These are phyloP conservation scores for Tenebrosternarchus preto DNA, from an alignment of 2,113 vertebrate species.

Conservation along the genomic window DNA sequence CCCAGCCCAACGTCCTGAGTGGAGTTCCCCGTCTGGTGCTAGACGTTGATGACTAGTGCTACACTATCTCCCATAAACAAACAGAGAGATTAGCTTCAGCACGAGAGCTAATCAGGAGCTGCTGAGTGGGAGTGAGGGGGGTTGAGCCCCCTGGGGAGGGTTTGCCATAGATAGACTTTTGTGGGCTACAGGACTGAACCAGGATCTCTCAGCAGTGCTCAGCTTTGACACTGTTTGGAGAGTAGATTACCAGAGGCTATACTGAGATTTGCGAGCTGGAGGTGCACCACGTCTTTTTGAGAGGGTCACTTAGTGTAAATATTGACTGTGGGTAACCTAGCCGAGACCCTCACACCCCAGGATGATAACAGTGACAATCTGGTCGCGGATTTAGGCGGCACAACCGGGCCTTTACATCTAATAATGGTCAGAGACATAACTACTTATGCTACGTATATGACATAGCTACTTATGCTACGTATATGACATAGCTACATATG, in stretches of 20 bases:
- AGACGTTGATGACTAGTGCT: not conserved
- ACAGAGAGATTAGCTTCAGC: slow-evolving; percentile 34
- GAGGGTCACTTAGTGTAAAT: slow-evolving; percentile 50
- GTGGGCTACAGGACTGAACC: slow-evolving; percentile 20
- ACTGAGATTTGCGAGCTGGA: slow-evolving; percentile 56
- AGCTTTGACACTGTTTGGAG: slow-evolving; percentile 69
- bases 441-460: not conserved
- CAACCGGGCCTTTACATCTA: slow-evolving; percentile 4
- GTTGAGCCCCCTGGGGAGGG: slow-evolving; percentile 47
- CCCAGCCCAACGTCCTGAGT: not conserved
- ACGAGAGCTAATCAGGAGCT: slow-evolving; percentile 49
- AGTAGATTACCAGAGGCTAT: slow-evolving; percentile 69
- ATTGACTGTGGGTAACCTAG: slow-evolving; percentile 49
- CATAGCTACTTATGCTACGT: not conserved
- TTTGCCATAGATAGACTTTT: slow-evolving; percentile 41
- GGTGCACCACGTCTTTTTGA: slow-evolving; percentile 26
- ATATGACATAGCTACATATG: not conserved
- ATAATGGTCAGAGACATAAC: not conserved
- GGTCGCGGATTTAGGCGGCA: not conserved
- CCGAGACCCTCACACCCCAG: slow-evolving; percentile 30
- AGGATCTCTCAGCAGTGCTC: slow-evolving; percentile 57
- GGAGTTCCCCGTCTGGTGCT: not conserved
- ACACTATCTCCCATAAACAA: slow-evolving; percentile 40
- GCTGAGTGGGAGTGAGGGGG: slow-evolving; percentile 38
- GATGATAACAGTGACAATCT: slow-evolving; percentile 30